Base-by-base conservation (phyloP, 2,888 invertebrate species). In the Sphaerophoria rueppellii region DNA sequence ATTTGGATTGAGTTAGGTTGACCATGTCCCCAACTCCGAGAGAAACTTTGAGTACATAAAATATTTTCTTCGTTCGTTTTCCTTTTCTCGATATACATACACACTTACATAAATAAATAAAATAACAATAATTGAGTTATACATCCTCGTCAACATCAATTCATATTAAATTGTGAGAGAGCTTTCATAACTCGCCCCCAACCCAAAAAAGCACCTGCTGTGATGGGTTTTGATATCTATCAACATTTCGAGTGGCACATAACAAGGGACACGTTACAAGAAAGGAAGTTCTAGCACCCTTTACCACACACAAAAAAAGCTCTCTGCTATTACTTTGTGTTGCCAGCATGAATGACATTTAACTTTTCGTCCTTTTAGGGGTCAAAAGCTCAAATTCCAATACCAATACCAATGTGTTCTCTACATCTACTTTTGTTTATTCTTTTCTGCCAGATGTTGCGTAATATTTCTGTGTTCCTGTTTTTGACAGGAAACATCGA, bases 321-420 rank as follows among this genome's bases (percentile, higher is more conserved):
- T 72, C 58, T 57, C 34, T n/a, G 6, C 6, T 40, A 7, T 35
- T 40, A 11, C 48, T 46, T 43, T 24, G 40, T 46, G 6, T 50
- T 14, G 14, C 55, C 40, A 48, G 43, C 34, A 50, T 50, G 16
- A 57, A 78, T 73, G 82, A 73, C 78, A 78, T 82, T 60, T 83
- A 75, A 80, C 80, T 80, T 46, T 82, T 82, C 54, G 83, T 79
- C 75, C 61, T 83, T 83, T 79, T 67, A 34, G 74, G 67, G 75
- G 65, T 80, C 71, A 71, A 83, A 83, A 83, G 83, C 83, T 83
- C 58, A 40, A 24, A 24, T 24, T 67, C 16, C 57, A n/a, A 34
- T 50, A 34, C 43, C 11, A 43, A 7, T 34, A 12, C 43, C 43
- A 24, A 52, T n/a, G 4, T 35, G 6, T 57, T n/a, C 4, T 57